Percentiles rank a stretch among this genome's conserved stretches.
These are phyloP conservation scores for Sigmodon hispidus DNA, from an alignment of 2,113 vertebrate genomes.

Conservation along the genomic window DNA sequence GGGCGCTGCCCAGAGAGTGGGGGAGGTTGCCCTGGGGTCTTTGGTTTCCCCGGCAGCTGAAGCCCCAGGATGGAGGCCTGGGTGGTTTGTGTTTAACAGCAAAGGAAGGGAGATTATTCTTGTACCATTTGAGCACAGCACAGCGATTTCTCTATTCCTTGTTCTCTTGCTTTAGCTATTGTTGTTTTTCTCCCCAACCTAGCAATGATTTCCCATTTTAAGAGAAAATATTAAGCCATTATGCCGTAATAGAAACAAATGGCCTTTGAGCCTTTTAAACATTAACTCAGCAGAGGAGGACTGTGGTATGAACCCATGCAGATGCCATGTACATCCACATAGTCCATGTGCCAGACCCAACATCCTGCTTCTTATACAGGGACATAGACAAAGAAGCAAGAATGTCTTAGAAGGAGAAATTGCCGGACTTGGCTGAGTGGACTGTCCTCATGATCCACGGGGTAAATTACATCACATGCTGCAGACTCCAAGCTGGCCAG, in stretches of 20 bases:
- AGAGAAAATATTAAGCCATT: slow-evolving; percentile 57
- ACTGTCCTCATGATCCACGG: slow-evolving; percentile 53
- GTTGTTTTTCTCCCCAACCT: not conserved
- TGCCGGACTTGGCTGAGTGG: not conserved
- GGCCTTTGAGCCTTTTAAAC: slow-evolving; percentile 29
- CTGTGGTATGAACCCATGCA: not conserved
- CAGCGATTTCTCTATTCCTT: not conserved
- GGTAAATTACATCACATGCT: slow-evolving; percentile 64
- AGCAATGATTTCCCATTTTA: slow-evolving; percentile 37
- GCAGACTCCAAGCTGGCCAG: slow-evolving; percentile 70
- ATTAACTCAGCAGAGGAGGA: slow-evolving; percentile 26
- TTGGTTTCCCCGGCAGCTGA: not conserved
- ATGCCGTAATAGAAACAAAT: slow-evolving; percentile 39
- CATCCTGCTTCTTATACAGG: not conserved
- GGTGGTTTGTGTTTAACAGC: too few relatives aligned
- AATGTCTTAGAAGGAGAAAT: not conserved
- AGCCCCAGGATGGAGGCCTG: not conserved
- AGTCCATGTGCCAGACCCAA: rapidly evolving
- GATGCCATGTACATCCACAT: not conserved
- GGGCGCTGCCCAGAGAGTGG: too few relatives aligned
- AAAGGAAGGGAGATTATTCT: rapidly evolving
- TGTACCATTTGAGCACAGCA: not conserved
- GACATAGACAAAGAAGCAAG: slow-evolving; percentile 31
- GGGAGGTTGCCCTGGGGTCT: too few relatives aligned
- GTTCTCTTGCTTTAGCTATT: not conserved